Evolutionary conservation across 2,888 invertebrate genomes (phyloP), one percentile per base, ranked within the genome.

Genomic region (Drosophila bunnanda): DNA sequence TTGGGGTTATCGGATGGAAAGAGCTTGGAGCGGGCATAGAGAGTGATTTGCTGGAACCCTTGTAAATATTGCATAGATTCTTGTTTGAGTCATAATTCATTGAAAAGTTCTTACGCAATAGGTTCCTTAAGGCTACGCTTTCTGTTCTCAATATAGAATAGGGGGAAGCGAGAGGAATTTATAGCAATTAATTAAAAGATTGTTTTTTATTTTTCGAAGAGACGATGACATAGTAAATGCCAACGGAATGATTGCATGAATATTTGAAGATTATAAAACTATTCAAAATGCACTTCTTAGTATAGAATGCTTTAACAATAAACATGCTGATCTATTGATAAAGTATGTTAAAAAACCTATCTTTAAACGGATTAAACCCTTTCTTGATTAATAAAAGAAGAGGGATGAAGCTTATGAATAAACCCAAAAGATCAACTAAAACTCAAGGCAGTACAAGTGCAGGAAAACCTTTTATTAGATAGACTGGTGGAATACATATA

Each of bases 1-100:
- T 13, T 17, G 28, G 52, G 82, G 82, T 82, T 82, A 82, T 82
- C 82, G n/a, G 13, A 1, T 17, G 13, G 9, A 39, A 20, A 44
- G 48, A 58, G 46, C 22, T 34, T 30, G 2, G 36, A 20, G n/a
- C 20, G 12, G 20, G 22, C 20, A n/a, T 13, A n/a, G 3, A 46
- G 48, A 48, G 46, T 32, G 44, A 55, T 22, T 20, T 2, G 41
- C 22, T 34, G 25, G 10, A 43, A 15, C 32, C 32, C 30, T 39
- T 59, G 39, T 41, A 41, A 41, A 10, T 22, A 44, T 44, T 30
- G 13, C 22, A 44, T 20, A n/a, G 9, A 30, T 30, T n/a, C 6
- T 17, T 1, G 9, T 32, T 32, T 30, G 30, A 32, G 39, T 32
- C 39, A 44, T 28, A 12, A 5, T 17, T 46, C n/a, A n/a, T 46